A percentile compares a stretch with the other conserved stretches of the same genome.
These are phyloP conservation scores for Stictocephala bisonia DNA, from an alignment of 2,888 invertebrate species.

Conservation along the genomic window DNA sequence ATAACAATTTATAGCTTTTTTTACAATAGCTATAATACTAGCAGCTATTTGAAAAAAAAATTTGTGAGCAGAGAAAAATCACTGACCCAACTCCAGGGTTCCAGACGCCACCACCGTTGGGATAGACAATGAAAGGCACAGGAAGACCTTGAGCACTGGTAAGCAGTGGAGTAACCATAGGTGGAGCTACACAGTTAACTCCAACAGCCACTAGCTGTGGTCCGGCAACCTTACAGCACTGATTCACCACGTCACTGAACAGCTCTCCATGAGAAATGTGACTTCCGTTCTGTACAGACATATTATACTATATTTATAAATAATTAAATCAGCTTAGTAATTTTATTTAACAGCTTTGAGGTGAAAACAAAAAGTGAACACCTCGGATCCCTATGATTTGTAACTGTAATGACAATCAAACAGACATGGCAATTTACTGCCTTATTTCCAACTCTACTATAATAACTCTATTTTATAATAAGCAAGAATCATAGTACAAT, in stretches of 20 bases:
- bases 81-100: constrained; percentile 64
- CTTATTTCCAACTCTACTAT: too few species aligned
- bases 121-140: constrained; percentile 88
- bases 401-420: too few species aligned
- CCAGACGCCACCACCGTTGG: constrained; percentile 91
- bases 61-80: background rate
- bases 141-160: constrained; percentile 63
- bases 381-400: too few species aligned
- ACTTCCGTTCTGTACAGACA: constrained; percentile 69
- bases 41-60: too few species aligned
- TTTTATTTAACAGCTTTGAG: too few species aligned
- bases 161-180: constrained; percentile 71
- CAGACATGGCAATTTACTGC: too few species aligned
- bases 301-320: background rate
- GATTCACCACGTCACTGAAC: constrained; percentile 78
- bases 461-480: too few species aligned
- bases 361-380: too few species aligned
- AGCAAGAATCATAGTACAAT: too few species aligned
- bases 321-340: background rate
- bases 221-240: constrained; percentile 70
- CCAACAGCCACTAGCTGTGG: constrained; percentile 86
- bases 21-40: too few species aligned
- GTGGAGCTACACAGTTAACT: constrained; percentile 86
- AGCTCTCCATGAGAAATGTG: constrained; percentile 83
- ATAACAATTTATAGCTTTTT: too few species aligned